Percentiles rank a stretch among this genome's conserved stretches.
phyloP scores from a whole-genome alignment of 2,888 invertebrate species.

The Lysandra bellargus region DNA sequence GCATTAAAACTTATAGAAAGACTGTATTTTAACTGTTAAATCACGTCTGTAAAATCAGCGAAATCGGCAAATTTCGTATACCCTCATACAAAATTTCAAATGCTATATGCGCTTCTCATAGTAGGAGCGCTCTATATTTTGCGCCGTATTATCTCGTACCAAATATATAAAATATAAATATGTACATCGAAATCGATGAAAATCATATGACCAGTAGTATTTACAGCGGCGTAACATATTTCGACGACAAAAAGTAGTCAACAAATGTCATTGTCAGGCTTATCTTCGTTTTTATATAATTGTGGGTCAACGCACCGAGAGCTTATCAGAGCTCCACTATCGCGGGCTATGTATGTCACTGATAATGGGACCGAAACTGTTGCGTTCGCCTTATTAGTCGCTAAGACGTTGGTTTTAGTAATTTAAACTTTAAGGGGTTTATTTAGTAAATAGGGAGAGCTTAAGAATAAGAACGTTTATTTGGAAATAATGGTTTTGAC shows the following conservation, averaged over 20 bases:
- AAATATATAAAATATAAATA: not conserved
- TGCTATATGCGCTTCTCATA: too few relatives aligned
- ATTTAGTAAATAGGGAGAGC: not conserved
- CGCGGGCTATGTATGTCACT: slow-evolving; percentile 73
- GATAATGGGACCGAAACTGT: slow-evolving; percentile 61
- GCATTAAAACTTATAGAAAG: too few relatives aligned
- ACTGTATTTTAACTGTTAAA: too few relatives aligned
- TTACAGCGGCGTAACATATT: slow-evolving; percentile 20
- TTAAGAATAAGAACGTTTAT: too few relatives aligned
- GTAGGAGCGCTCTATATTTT: not conserved
- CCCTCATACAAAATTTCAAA: too few relatives aligned
- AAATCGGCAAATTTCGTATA: too few relatives aligned
- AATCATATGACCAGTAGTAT: slow-evolving; percentile 3
- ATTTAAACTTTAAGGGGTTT: not conserved
- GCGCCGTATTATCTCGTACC: not conserved
- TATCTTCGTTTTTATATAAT: slow-evolving; percentile 78
- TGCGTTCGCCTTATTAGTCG: slow-evolving; percentile 34
- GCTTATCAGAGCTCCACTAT: slow-evolving; percentile 68
- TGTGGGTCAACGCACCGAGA: slow-evolving; percentile 78
- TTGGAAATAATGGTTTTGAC: too few relatives aligned
- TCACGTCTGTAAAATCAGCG: too few relatives aligned
- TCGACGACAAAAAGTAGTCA: slow-evolving; percentile 48
- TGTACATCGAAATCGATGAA: not conserved
- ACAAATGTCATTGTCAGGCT: slow-evolving; percentile 75
- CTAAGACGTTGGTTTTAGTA: not conserved